Percentiles rank a stretch among this genome's conserved stretches.
Conservation (phyloP, 1,140 invertebrate species). For the Oreohelix idahoensis region DNA sequence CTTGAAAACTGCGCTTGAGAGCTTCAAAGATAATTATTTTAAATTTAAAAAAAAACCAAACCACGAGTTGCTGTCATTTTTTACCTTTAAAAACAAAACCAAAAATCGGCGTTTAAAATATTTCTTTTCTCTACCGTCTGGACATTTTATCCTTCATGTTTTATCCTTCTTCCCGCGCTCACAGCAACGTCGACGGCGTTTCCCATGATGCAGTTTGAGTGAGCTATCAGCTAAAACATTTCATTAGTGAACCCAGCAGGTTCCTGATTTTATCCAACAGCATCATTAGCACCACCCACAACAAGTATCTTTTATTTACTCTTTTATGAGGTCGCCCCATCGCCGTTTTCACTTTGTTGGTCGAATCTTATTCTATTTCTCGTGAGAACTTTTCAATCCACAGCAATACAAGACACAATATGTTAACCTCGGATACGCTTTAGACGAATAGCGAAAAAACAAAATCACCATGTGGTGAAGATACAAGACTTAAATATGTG, state of each 20-base stretch:
- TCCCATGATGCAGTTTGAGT: background rate
- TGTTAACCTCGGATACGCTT: too few species aligned
- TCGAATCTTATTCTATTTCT: background rate
- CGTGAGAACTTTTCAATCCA: background rate
- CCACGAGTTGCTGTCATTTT: too few species aligned
- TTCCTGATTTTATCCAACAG: background rate
- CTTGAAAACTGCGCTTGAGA: too few species aligned
- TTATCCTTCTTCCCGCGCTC: background rate
- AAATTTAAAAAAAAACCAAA: too few species aligned
- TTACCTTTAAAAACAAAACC: too few species aligned
- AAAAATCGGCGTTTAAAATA: too few species aligned
- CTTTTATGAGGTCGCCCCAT: background rate
- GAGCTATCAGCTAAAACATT: background rate
- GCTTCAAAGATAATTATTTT: too few species aligned
- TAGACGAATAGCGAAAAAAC: too few species aligned
- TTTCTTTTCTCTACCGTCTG: too few species aligned
- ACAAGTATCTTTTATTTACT: background rate
- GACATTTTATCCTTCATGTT: background rate
- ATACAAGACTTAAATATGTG: too few species aligned
- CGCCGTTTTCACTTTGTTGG: background rate
- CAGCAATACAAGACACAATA: too few species aligned
- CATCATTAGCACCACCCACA: background rate
- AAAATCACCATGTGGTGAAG: too few species aligned
- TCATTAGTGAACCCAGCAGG: slow-evolving; percentile 7
- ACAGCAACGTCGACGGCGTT: background rate